These are phyloP conservation scores for Chrysomallon squamiferum DNA, from an alignment of 1,140 invertebrate genomes.

Conservation along the genomic window DNA sequence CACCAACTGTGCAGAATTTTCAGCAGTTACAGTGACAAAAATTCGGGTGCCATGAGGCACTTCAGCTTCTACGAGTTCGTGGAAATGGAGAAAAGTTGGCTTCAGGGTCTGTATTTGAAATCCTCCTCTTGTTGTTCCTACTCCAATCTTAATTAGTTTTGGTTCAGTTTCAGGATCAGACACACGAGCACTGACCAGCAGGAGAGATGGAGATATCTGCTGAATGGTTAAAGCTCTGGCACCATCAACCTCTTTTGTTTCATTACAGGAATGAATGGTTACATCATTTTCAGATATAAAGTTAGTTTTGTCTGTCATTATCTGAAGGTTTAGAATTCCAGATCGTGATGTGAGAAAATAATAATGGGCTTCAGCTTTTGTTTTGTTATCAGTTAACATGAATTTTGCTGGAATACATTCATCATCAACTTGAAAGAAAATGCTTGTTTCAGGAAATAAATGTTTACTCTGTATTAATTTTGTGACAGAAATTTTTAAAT, in stretches of 20 bases:
- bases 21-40: slow-evolving; percentile 8
- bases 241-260: background rate
- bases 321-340: background rate
- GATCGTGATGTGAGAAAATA: background rate
- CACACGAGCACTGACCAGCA: background rate
- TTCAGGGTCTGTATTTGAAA: slow-evolving; percentile 9
- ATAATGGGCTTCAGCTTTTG: background rate
- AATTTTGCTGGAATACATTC: background rate
- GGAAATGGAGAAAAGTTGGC: background rate
- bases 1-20: slow-evolving; percentile 4
- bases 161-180: slow-evolving; percentile 6
- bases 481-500: background rate
- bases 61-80: background rate
- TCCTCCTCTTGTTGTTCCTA: slow-evolving; percentile 5
- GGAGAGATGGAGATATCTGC: background rate
- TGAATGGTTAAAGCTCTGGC: background rate
- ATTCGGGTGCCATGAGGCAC: background rate
- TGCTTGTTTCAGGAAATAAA: background rate
- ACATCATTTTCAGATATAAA: background rate
- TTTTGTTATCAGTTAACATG: background rate
- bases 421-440: background rate
- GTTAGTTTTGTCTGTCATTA: background rate
- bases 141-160: background rate
- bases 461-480: background rate
- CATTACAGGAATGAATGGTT: background rate